These are phyloP conservation scores for Sebastes paucispinis DNA, from an alignment of 2,797 vertebrate genomes.

Conservation along the genomic window DNA sequence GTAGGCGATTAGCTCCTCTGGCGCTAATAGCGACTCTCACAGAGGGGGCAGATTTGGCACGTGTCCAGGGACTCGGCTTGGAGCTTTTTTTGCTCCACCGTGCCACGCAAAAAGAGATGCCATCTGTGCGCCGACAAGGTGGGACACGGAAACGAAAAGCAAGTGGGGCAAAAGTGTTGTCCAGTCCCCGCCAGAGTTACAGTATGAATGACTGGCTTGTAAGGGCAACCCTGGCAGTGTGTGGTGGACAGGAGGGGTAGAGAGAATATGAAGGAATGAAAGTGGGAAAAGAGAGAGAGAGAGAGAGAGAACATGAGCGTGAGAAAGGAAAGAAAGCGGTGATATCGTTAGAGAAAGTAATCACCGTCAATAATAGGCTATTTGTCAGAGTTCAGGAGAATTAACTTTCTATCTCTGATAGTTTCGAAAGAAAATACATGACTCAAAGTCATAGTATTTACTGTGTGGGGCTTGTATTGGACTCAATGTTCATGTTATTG, in stretches of 20 bases:
- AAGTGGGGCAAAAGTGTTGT: slow-evolving; percentile 44
- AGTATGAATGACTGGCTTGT: slow-evolving; percentile 24
- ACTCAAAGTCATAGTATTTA: neutral
- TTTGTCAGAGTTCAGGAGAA: neutral
- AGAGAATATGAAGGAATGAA: slow-evolving; percentile 12
- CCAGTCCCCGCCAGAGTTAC: slow-evolving; percentile 35
- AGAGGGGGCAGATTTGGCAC: slow-evolving; percentile 68
- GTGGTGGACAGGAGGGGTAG: neutral
- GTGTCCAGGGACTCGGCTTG: slow-evolving; percentile 61
- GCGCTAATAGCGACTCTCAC: slow-evolving; percentile 70
- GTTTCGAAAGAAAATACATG: neutral
- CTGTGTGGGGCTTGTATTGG: neutral
- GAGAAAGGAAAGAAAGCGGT: slow-evolving; percentile 19
- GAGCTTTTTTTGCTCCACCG: slow-evolving; percentile 51
- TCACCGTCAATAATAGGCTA: slow-evolving; percentile 5
- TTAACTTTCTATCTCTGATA: neutral
- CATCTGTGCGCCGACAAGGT: slow-evolving; percentile 76
- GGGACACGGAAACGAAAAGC: slow-evolving; percentile 51
- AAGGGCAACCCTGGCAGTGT: slow-evolving; percentile 13
- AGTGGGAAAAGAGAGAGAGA: neutral
- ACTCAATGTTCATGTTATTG: neutral
- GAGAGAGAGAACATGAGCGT: neutral
- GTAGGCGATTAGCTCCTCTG: slow-evolving; percentile 61
- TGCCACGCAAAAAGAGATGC: slow-evolving; percentile 63
- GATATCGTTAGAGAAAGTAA: slow-evolving; percentile 13